Evolutionary conservation across 2,888 invertebrate genomes (phyloP).

Genomic region (Galerucella calmariensis): DNA sequence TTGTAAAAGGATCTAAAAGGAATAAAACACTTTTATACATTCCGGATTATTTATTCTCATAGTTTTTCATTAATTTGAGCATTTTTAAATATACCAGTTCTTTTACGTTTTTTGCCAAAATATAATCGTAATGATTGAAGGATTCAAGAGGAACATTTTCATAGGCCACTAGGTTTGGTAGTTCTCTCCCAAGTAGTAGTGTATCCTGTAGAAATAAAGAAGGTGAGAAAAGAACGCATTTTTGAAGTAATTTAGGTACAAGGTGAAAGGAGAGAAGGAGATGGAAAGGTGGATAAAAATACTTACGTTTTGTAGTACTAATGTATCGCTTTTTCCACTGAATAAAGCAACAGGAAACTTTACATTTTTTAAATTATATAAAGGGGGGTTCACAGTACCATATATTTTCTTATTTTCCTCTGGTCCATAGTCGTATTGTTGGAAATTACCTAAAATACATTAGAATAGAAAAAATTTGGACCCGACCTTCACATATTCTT

Average conservation of each 20-base stretch:
- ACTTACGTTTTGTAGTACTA: constrained; percentile 64
- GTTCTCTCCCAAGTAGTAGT: constrained; percentile 64
- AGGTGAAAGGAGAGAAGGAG: neutral
- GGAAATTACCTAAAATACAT: constrained; percentile 54
- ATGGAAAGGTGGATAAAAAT: neutral
- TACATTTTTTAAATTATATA: constrained; percentile 68
- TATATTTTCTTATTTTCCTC: constrained; percentile 67
- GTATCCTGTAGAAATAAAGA: constrained; percentile 65
- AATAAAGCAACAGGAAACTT: constrained; percentile 70
- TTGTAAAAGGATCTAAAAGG: too few species aligned
- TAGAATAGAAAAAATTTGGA: constrained; percentile 16
- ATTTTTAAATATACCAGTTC: constrained; percentile 62
- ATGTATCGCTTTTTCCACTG: constrained; percentile 73
- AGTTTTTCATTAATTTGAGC: constrained; percentile 36
- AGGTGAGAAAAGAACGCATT: constrained; percentile 36
- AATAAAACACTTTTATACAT: too few species aligned
- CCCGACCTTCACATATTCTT: too few species aligned
- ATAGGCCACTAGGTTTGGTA: constrained; percentile 62
- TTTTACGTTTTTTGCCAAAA: constrained; percentile 65
- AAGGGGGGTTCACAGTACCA: constrained; percentile 66
- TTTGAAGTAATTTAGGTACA: too few species aligned
- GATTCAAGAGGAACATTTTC: constrained; percentile 52
- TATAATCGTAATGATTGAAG: constrained; percentile 68
- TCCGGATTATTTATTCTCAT: neutral
- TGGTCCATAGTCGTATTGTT: constrained; percentile 65